These are phyloP conservation scores for Lepidurus apus DNA, from an alignment of 1,140 invertebrate genomes.

Conservation along the genomic window DNA sequence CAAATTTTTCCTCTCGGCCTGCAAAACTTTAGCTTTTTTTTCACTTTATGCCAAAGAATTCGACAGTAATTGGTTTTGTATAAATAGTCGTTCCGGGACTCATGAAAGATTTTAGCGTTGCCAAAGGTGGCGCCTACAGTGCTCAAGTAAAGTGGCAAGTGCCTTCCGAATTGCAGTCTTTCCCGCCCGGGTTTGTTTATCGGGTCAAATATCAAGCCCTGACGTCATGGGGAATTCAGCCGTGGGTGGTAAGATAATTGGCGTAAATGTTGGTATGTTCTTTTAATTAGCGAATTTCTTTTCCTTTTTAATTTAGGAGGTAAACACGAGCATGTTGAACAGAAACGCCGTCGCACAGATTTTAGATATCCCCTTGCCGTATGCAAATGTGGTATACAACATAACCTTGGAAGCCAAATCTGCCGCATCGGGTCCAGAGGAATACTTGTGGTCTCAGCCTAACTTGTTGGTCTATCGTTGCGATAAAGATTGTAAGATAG, in stretches of 20 bases:
- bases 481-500: conserved; percentile 45
- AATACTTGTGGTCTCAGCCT: conserved; percentile 59
- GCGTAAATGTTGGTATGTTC: conserved; percentile 2
- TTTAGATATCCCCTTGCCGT: conserved; percentile 55
- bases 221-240: conserved; percentile 46
- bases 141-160: conserved; percentile 49
- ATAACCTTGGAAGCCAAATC: conserved; percentile 58
- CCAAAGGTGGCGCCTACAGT: background rate
- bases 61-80: background rate
- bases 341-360: conserved; percentile 40
- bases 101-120: background rate
- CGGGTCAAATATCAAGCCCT: conserved; percentile 58
- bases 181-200: conserved; percentile 54
- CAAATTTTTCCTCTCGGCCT: background rate
- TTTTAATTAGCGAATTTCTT: background rate
- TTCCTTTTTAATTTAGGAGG: background rate
- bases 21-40: background rate
- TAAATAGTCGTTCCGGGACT: background rate
- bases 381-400: conserved; percentile 61
- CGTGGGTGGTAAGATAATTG: conserved; percentile 51
- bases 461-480: conserved; percentile 53
- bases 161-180: conserved; percentile 52
- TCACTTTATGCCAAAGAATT: background rate
- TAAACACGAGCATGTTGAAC: background rate
- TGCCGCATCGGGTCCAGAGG: conserved; percentile 47